phyloP scores from a whole-genome alignment of 2,113 vertebrate species.

The Strigops habroptila region DNA sequence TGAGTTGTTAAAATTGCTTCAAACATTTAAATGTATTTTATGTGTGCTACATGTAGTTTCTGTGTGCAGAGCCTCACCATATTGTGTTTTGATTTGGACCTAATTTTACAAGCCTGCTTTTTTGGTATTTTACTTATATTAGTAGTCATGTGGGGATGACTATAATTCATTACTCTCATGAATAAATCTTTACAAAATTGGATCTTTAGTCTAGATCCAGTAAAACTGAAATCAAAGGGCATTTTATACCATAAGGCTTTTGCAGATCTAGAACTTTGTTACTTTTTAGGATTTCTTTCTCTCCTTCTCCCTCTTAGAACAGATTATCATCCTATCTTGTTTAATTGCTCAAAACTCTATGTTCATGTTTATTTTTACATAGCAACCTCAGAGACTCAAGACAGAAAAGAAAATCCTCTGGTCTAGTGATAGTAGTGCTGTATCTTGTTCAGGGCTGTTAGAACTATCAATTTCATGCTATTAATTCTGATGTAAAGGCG shows the following conservation, averaged over 20 bases:
- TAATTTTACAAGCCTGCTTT: neutral
- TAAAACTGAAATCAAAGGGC: neutral
- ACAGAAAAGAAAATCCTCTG: neutral
- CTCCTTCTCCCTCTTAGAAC: neutral
- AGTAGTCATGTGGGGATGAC: neutral
- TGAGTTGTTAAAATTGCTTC: neutral
- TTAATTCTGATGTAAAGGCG: neutral
- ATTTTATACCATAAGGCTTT: neutral
- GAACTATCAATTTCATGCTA: neutral
- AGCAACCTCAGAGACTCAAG: neutral
- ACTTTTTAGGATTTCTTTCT: neutral
- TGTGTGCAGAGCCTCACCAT: neutral
- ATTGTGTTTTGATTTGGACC: neutral
- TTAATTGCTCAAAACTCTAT: neutral
- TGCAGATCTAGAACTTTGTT: neutral
- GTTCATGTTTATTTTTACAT: neutral
- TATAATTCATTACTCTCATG: neutral
- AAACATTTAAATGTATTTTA: neutral
- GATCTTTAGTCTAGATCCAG: neutral
- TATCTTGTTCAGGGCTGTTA: neutral
- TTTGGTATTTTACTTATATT: neutral
- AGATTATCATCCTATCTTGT: neutral
- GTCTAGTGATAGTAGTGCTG: neutral
- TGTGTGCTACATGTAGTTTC: neutral
- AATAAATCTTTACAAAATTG: neutral